Percentiles rank a stretch among this genome's conserved stretches.
phyloP scores from a whole-genome alignment of 2,113 vertebrate genomes.

The Notothenia coriiceps region DNA sequence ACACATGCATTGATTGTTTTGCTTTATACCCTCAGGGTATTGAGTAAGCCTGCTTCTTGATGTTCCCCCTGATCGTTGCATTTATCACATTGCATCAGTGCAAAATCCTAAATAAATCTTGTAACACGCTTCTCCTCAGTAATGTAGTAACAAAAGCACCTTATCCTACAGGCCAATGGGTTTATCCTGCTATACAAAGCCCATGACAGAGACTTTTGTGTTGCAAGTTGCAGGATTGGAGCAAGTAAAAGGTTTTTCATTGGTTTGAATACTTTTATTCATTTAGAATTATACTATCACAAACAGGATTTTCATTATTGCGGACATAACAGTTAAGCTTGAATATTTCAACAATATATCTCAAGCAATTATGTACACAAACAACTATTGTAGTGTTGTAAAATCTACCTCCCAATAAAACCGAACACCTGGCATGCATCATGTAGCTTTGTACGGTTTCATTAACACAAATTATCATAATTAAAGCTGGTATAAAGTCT shows the following conservation, averaged over 20 bases:
- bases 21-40: slow-evolving; percentile 33
- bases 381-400: background rate
- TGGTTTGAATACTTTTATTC: background rate
- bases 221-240: slow-evolving; percentile 3
- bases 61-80: slow-evolving; percentile 56
- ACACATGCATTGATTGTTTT: slow-evolving; percentile 23
- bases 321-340: background rate
- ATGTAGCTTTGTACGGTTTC: background rate
- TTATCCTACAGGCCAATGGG: slow-evolving; percentile 57
- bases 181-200: slow-evolving; percentile 61
- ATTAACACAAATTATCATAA: no score
- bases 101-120: slow-evolving; percentile 68
- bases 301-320: slow-evolving; percentile 1
- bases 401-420: background rate
- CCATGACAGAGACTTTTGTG: slow-evolving; percentile 33
- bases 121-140: slow-evolving; percentile 60
- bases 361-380: background rate
- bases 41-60: slow-evolving; percentile 62
- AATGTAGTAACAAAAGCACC: slow-evolving; percentile 48
- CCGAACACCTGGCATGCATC: background rate
- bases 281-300: slow-evolving; percentile 10
- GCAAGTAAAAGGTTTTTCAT: slow-evolving; percentile 9
- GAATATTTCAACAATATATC: no score
- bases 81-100: slow-evolving; percentile 62
- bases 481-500: no score